These are phyloP conservation scores for Kuschelorhynchus macadamiae DNA, from an alignment of 2,888 invertebrate genomes.

Conservation along the genomic window DNA sequence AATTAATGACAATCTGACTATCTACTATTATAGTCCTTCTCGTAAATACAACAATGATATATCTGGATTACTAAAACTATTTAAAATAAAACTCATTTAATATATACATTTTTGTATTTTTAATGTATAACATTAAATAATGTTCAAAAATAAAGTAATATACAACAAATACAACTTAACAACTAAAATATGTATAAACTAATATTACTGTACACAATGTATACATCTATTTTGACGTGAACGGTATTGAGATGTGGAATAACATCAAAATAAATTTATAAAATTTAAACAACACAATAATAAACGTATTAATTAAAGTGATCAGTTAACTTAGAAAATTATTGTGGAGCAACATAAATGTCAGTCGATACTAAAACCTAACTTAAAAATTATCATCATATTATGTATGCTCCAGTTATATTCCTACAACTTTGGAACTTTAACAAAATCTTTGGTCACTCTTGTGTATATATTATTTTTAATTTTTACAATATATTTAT, in stretches of 20 bases:
- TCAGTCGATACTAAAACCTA: constrained; percentile 14
- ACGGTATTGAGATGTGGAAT: constrained; percentile 8
- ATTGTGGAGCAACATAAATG: constrained; percentile 5
- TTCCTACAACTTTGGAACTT: not conserved
- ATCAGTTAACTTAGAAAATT: constrained; percentile 7
- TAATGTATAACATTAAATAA: constrained; percentile 30
- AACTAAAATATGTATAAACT: constrained; percentile 10
- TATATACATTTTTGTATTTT: constrained; percentile 15
- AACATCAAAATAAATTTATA: too few species aligned
- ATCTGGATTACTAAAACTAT: too few species aligned
- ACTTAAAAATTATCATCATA: constrained; percentile 20
- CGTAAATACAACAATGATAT: too few species aligned
- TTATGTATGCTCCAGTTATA: not conserved
- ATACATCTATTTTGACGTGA: not conserved
- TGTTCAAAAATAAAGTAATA: constrained; percentile 45
- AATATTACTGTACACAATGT: constrained; percentile 21
- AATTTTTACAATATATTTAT: constrained; percentile 14
- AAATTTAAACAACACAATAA: constrained; percentile 11
- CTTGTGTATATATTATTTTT: constrained; percentile 7
- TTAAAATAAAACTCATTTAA: too few species aligned
- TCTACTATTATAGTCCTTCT: too few species aligned
- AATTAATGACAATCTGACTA: too few species aligned
- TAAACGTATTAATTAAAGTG: constrained; percentile 5
- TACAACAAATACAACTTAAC: constrained; percentile 41
- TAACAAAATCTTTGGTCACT: constrained; percentile 35